These are phyloP conservation scores for Zeuzera pyrina DNA, from an alignment of 2,888 invertebrate genomes.

Conservation along the genomic window DNA sequence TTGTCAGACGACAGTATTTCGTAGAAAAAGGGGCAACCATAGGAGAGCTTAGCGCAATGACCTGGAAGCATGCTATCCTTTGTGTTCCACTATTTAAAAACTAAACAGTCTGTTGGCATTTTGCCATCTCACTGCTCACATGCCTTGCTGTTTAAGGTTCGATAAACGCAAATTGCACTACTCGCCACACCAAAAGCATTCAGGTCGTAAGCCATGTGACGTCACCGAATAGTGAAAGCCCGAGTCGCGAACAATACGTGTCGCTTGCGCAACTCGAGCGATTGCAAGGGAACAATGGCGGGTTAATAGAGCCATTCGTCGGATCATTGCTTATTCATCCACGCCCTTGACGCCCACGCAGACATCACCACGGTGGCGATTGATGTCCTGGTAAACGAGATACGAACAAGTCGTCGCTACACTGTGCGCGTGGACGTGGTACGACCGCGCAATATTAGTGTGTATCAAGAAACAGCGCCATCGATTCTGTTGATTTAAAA, in stretches of 20 bases:
- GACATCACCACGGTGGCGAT: constrained; percentile 44
- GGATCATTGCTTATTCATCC: constrained; percentile 71
- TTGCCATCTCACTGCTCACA: constrained; percentile 31
- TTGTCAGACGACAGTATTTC: background rate
- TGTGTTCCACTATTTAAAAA: background rate
- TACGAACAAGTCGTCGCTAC: no score
- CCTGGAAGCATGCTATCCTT: background rate
- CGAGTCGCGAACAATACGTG: constrained; percentile 58
- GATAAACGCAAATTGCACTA: constrained; percentile 53
- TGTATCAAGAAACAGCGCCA: no score
- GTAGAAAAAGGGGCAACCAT: background rate
- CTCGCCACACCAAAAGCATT: constrained; percentile 51
- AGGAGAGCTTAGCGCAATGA: background rate
- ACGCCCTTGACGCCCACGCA: constrained; percentile 66
- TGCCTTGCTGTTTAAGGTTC: constrained; percentile 37
- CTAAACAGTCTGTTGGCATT: constrained; percentile 11
- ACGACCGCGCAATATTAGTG: no score
- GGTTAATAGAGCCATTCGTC: constrained; percentile 70
- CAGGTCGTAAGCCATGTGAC: constrained; percentile 47
- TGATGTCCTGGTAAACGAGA: constrained; percentile 57
- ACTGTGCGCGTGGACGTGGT: no score
- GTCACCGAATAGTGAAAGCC: constrained; percentile 60
- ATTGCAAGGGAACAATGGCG: constrained; percentile 57
- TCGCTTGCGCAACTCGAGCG: constrained; percentile 63
- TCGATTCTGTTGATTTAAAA: no score